These are phyloP conservation scores for Drosophila melanogaster DNA, from an alignment of 1,140 invertebrate species.

Conservation along the genomic window Release_6_plus_ISO1_MT NT_033777.3:18246001-18246500, in stretches of 20 bases:
- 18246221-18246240: conserved; percentile 39
- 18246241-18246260: conserved; percentile 54
- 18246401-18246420: conserved; percentile 18
- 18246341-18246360: conserved; percentile 51
- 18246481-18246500: no score
- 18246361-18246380: conserved; percentile 28
- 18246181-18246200: conserved; percentile 12
- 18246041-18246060: conserved; percentile 69
- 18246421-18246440: background rate
- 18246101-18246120: conserved; percentile 63
- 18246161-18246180: conserved; percentile 48
- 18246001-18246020: conserved; percentile 9
- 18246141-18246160: conserved; percentile 10
- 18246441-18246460: no score
- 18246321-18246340: conserved; percentile 33
- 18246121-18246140: conserved; percentile 54
- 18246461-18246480: no score
- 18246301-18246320: conserved; percentile 51
- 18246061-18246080: conserved; percentile 51
- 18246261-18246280: conserved; percentile 9
- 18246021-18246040: conserved; percentile 13
- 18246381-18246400: conserved; percentile 42
- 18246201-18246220: background rate
- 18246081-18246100: conserved; percentile 59
- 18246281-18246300: conserved; percentile 14